phyloP scores from a whole-genome alignment of 2,797 vertebrate genomes.

The Clarias fuscus region DNA sequence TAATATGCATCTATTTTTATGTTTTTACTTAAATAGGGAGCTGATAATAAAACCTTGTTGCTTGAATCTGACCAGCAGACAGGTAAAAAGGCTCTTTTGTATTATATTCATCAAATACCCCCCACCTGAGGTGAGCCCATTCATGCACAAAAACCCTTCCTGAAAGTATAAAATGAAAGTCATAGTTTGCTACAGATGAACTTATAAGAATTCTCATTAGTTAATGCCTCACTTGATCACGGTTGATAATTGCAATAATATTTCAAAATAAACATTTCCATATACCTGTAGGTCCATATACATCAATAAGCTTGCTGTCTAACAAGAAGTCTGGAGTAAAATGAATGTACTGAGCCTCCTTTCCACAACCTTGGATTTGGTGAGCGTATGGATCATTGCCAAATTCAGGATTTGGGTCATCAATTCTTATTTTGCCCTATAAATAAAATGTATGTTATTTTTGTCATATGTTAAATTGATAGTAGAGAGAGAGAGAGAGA shows the following conservation, averaged over 20 bases:
- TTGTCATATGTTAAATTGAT: background rate
- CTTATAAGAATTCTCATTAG: background rate
- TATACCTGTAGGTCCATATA: conserved; percentile 67
- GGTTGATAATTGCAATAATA: no score
- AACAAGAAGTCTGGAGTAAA: conserved; percentile 68
- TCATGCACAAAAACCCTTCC: conserved; percentile 71
- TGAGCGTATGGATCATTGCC: conserved; percentile 69
- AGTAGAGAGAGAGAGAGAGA: no score
- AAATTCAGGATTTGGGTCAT: conserved; percentile 44
- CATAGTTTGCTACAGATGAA: background rate
- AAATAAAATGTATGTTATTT: background rate
- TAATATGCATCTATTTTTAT: background rate
- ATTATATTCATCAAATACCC: conserved; percentile 73
- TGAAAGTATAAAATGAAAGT: conserved; percentile 32
- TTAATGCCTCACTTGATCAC: conserved; percentile 54
- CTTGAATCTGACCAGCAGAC: conserved; percentile 57
- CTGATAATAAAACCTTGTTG: conserved; percentile 63
- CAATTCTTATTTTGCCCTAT: conserved; percentile 68
- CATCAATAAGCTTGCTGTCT: conserved; percentile 50
- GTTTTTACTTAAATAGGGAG: background rate
- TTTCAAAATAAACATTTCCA: no score
- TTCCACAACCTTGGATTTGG: conserved; percentile 67
- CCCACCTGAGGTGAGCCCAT: conserved; percentile 73
- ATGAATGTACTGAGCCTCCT: conserved; percentile 66
- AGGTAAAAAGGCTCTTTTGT: conserved; percentile 64